phyloP scores from a whole-genome alignment of 2,888 invertebrate genomes.

The Hermodice carunculata region DNA sequence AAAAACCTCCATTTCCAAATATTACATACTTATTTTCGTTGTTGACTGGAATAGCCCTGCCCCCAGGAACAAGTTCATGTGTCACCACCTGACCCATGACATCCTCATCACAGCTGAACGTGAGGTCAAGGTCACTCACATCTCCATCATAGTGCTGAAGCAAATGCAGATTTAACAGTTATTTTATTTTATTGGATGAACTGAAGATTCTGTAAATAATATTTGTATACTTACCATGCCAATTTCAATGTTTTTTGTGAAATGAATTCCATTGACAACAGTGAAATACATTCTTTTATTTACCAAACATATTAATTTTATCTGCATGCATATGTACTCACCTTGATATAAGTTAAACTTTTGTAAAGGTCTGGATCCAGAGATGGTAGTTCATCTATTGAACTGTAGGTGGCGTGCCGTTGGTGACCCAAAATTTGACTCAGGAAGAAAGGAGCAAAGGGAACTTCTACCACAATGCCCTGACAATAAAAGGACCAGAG shows the following conservation, averaged over 20 bases:
- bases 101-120: conserved; percentile 97
- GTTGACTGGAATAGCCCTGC: conserved; percentile 91
- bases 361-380: conserved; percentile 96
- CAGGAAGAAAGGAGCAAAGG: conserved; percentile 98
- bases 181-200: too few relatives aligned
- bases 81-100: conserved; percentile 93
- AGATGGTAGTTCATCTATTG: conserved; percentile 97
- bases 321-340: conserved; percentile 40
- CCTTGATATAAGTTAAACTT: conserved; percentile 94
- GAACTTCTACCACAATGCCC: conserved; percentile 98
- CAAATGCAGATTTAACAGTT: too few relatives aligned
- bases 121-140: conserved; percentile 91
- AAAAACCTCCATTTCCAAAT: not conserved
- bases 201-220: too few relatives aligned
- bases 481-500: conserved; percentile 71
- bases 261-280: not conserved
- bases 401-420: conserved; percentile 93
- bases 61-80: conserved; percentile 95
- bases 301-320: too few relatives aligned
- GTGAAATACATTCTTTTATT: not conserved
- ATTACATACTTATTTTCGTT: conserved; percentile 91
- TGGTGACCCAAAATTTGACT: conserved; percentile 95
- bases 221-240: not conserved
- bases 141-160: conserved; percentile 78
- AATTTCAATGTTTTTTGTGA: not conserved